A percentile compares a stretch with the other conserved stretches of the same genome.
Conservation (phyloP, 2,888 invertebrate species). For the Melanchra persicariae region DNA sequence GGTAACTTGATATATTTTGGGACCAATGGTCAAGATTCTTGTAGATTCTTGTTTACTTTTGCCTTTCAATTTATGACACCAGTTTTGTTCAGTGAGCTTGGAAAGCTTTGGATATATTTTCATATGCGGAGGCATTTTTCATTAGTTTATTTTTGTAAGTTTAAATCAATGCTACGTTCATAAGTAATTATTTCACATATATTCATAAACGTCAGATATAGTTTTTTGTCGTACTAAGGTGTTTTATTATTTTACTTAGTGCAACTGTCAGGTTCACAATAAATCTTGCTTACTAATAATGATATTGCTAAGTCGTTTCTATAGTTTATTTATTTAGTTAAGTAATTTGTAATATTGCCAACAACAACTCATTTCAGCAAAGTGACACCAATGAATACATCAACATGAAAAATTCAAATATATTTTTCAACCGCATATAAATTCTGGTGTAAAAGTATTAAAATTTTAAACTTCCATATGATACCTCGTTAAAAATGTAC, state of each 20-base stretch:
- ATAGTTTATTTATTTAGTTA: background rate
- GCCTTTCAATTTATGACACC: background rate
- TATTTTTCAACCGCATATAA: slow-evolving; percentile 10
- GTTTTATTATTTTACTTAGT: background rate
- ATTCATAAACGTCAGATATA: background rate
- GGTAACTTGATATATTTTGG: slow-evolving; percentile 30
- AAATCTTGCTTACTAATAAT: background rate
- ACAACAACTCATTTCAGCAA: background rate
- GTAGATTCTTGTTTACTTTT: slow-evolving; percentile 4
- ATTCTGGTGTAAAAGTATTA: slow-evolving; percentile 15
- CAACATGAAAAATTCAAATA: slow-evolving; percentile 19
- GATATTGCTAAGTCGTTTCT: background rate
- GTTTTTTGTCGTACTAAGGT: too few relatives aligned
- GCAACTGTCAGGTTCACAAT: background rate
- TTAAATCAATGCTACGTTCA: too few relatives aligned
- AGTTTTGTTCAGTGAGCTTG: background rate
- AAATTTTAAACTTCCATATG: slow-evolving; percentile 34
- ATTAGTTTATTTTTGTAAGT: background rate
- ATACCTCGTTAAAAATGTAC: slow-evolving; percentile 56
- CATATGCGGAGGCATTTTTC: slow-evolving; percentile 14
- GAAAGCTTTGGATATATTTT: slow-evolving; percentile 11
- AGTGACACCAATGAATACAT: background rate
- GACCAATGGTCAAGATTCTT: slow-evolving; percentile 24
- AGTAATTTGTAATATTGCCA: background rate
- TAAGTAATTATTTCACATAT: too few relatives aligned